Evolutionary conservation across 2,888 invertebrate genomes (phyloP).

Genomic region (Drosophila parthenogenetica): DNA sequence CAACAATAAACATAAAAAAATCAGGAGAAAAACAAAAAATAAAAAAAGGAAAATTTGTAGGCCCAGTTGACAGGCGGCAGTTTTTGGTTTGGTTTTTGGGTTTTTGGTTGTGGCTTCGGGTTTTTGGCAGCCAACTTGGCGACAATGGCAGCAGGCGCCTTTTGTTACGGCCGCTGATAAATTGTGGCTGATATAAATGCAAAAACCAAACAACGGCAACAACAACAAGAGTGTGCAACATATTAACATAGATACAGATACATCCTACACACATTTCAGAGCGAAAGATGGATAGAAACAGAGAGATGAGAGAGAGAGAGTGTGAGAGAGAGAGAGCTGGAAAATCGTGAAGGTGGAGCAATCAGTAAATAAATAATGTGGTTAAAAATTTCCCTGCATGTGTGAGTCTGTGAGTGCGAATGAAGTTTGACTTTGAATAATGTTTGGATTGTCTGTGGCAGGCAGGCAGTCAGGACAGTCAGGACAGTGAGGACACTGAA

Average conservation of each 20-base stretch:
- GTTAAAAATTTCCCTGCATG: slow-evolving; percentile 73
- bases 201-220: slow-evolving; percentile 58
- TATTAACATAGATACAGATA: slow-evolving; percentile 66
- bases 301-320: background rate
- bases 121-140: slow-evolving; percentile 80
- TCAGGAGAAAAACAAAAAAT: background rate
- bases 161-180: slow-evolving; percentile 79
- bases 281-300: slow-evolving; percentile 7
- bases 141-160: slow-evolving; percentile 71
- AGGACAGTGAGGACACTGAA: slow-evolving; percentile 37
- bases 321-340: background rate
- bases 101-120: slow-evolving; percentile 64
- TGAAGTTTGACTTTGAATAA: slow-evolving; percentile 81
- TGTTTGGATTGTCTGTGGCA: slow-evolving; percentile 80
- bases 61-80: slow-evolving; percentile 46
- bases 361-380: slow-evolving; percentile 80
- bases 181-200: slow-evolving; percentile 80
- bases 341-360: slow-evolving; percentile 17
- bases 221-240: slow-evolving; percentile 69
- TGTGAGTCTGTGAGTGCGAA: slow-evolving; percentile 66
- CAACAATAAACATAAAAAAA: slow-evolving; percentile 26
- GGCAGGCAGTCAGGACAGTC: slow-evolving; percentile 64
- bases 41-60: slow-evolving; percentile 41
- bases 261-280: slow-evolving; percentile 21
- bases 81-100: slow-evolving; percentile 58